These are phyloP conservation scores for Notiomystis cincta DNA, from an alignment of 2,113 vertebrate species.

Conservation along the genomic window DNA sequence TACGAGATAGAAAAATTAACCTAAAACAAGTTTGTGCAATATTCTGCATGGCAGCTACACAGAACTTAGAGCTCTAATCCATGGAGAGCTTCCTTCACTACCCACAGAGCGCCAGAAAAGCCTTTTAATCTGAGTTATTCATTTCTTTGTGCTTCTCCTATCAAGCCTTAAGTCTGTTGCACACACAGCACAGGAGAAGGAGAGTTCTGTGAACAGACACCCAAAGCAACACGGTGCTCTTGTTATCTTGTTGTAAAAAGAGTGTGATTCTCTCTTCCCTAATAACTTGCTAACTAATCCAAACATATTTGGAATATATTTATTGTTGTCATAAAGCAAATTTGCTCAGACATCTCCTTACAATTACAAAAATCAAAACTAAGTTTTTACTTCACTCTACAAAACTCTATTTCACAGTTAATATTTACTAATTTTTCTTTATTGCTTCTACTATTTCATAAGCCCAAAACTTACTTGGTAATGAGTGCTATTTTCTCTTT, in stretches of 20 bases:
- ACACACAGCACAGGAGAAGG: not conserved
- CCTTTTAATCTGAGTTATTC: not conserved
- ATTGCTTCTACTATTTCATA: not conserved
- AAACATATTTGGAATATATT: not conserved
- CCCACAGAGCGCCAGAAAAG: not conserved
- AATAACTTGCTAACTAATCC: not conserved
- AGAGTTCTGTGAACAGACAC: not conserved
- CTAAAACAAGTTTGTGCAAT: not conserved
- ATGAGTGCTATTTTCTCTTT: not conserved
- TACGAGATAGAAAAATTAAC: not conserved
- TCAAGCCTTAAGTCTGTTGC: not conserved
- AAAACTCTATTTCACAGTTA: not conserved
- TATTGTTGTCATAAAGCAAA: not conserved
- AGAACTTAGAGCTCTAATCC: not conserved
- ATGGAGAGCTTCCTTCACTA: not conserved
- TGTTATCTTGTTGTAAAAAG: not conserved
- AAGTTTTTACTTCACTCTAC: not conserved
- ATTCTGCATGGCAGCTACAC: not conserved
- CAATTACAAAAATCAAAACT: not conserved
- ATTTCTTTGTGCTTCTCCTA: not conserved
- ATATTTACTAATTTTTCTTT: not conserved
- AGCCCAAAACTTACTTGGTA: not conserved
- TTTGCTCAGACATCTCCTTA: not conserved
- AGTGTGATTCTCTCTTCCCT: not conserved
- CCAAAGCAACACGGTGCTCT: not conserved